These are phyloP conservation scores for Heteropelma amictum DNA, from an alignment of 2,888 invertebrate species.

Conservation along the genomic window DNA sequence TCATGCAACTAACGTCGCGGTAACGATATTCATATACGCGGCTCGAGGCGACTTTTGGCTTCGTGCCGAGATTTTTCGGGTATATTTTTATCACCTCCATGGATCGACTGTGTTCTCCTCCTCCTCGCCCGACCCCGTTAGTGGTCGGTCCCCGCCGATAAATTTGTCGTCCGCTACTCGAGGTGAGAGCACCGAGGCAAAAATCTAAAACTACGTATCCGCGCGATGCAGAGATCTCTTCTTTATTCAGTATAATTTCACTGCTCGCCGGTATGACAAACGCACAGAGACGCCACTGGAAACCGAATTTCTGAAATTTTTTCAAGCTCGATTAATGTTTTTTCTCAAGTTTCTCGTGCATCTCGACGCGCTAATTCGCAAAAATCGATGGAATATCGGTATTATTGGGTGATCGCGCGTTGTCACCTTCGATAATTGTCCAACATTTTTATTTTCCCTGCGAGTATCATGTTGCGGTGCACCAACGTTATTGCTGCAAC, in stretches of 20 bases:
- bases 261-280: too few relatives aligned
- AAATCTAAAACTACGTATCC: conserved; percentile 20
- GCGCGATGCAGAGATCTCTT: not conserved
- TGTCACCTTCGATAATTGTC: too few relatives aligned
- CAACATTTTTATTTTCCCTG: too few relatives aligned
- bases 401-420: too few relatives aligned
- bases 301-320: too few relatives aligned
- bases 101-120: conserved; percentile 52
- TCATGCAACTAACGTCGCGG: conserved; percentile 63
- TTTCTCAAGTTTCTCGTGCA: too few relatives aligned
- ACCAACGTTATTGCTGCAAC: too few relatives aligned
- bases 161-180: conserved; percentile 38
- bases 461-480: too few relatives aligned
- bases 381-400: too few relatives aligned
- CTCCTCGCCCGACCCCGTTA: conserved; percentile 36
- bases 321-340: too few relatives aligned
- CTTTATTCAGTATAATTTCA: not conserved
- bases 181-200: conserved; percentile 9
- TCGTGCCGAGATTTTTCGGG: conserved; percentile 72
- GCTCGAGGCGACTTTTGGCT: conserved; percentile 70
- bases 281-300: not conserved
- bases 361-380: too few relatives aligned
- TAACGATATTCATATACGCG: conserved; percentile 57
- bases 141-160: conserved; percentile 41
- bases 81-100: conserved; percentile 70